Evolutionary conservation across 1,140 invertebrate genomes (phyloP).

Genomic region (Frieseomelitta varia): DNA sequence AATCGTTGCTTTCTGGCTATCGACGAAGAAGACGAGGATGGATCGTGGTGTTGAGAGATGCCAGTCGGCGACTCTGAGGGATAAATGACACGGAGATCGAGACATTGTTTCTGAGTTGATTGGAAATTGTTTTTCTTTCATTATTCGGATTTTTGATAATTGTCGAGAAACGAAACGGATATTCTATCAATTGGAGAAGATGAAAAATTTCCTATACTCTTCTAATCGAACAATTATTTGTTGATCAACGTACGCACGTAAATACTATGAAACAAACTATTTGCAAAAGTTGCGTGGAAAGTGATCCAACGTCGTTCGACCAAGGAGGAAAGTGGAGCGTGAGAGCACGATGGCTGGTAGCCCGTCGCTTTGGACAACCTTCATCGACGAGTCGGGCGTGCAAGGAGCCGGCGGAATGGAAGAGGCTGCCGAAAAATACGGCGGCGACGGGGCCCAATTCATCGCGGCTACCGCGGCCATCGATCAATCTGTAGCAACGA

Average conservation of each 20-base stretch:
- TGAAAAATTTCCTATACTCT: too few relatives aligned
- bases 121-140: too few relatives aligned
- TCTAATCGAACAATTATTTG: too few relatives aligned
- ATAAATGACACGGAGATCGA: neutral
- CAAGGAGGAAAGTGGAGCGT: neutral
- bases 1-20: neutral
- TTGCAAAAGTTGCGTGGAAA: too few relatives aligned
- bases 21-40: neutral
- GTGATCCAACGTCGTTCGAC: too few relatives aligned
- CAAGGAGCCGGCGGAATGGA: neutral
- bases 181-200: too few relatives aligned
- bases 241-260: too few relatives aligned
- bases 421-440: conserved; percentile 71
- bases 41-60: too few relatives aligned
- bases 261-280: too few relatives aligned
- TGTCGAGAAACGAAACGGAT: neutral
- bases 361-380: conserved; percentile 29
- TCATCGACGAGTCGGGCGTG: neutral
- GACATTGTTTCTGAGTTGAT: neutral
- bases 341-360: neutral
- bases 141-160: too few relatives aligned
- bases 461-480: conserved; percentile 71
- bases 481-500: conserved; percentile 72
- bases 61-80: neutral
- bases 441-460: conserved; percentile 73